phyloP scores from a whole-genome alignment of 2,113 vertebrate species.

The Chionodraco myersi region DNA sequence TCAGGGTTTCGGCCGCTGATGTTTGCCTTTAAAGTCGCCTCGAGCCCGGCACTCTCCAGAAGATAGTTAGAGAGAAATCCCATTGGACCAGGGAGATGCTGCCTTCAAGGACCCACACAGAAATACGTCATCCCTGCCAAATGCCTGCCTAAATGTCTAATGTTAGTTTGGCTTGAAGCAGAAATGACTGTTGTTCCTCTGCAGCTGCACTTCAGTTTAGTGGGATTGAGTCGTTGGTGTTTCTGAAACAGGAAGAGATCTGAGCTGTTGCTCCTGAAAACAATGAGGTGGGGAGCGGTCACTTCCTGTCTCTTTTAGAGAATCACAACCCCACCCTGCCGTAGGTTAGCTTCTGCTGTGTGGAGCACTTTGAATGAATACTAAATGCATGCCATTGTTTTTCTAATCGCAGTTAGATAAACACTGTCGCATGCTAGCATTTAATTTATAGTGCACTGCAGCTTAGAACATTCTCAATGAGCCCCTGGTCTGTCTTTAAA shows the following conservation, averaged over 20 bases:
- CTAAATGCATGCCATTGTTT: no score
- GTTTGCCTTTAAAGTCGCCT: no score
- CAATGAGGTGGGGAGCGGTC: slow-evolving; percentile 68
- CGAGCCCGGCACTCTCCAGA: no score
- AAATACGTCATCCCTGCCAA: not conserved
- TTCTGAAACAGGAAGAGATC: slow-evolving; percentile 58
- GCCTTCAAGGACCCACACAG: not conserved
- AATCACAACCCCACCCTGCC: not conserved
- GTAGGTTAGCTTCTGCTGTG: not conserved
- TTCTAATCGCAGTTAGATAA: no score
- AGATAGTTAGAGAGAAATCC: no score
- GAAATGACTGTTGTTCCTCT: not conserved
- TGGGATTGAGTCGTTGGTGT: slow-evolving; percentile 8
- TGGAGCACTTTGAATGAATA: not conserved
- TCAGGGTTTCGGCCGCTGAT: no score
- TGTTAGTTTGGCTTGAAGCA: not conserved
- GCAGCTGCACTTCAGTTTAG: not conserved
- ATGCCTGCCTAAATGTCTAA: not conserved
- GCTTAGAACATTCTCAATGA: not conserved
- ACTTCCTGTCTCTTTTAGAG: slow-evolving; percentile 52
- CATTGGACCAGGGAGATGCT: no score
- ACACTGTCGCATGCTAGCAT: not conserved
- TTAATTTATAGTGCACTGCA: not conserved
- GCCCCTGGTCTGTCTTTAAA: no score
- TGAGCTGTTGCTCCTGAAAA: slow-evolving; percentile 49